Base-by-base conservation (phyloP, 1,140 invertebrate genomes). In the Spodoptera litura region DNA sequence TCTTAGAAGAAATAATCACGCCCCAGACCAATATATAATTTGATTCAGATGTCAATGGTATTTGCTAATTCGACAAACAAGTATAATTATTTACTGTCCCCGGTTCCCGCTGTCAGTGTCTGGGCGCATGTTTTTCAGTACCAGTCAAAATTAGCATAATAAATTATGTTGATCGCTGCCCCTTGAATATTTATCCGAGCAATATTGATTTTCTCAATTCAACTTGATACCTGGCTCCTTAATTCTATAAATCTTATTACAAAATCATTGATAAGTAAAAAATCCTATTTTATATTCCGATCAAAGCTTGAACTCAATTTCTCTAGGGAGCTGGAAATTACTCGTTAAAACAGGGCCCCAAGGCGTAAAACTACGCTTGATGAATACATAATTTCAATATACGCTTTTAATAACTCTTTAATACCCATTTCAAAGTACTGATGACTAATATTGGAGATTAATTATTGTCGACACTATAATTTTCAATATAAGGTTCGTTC, bases 371-470 rank as follows among this genome's bases (percentile, higher is more conserved):
- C 74, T 79, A 83, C 78, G 78, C 78, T 61, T 53, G 70, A 27
- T 76, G 86, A 88, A 86, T 86, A 83, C 72, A 76, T 85, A 87
- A 86, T 90, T 81, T 85, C 74, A 82, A 85, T 84, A 80, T 77
- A 64, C 71, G 51, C 76, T 75, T 59, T 55, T 66, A 78, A 56
- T 55, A 56, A 55, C n/a, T 44, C 27, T 58, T 44, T 53, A 83
- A 80, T 73, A 79, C 70, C 71, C 81, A 66, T 64, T 56, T 76
- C 72, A 68, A 78, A 70, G 52, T 70, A 70, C 20, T 73, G 52
- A 58, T 73, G 53, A 58, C 66, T 58, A 58, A 73, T 59, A 73
- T 73, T 73, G 70, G 31, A 52, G 53, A 71, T 71, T 53, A 15
- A 55, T 31, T 31, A 59, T 58, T 58, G 31, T 71, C 27, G 53